Evolutionary conservation across 1,140 invertebrate species (phyloP), one percentile per base, ranked within the genome.

Genomic region (Diuraphis noxia): DNA sequence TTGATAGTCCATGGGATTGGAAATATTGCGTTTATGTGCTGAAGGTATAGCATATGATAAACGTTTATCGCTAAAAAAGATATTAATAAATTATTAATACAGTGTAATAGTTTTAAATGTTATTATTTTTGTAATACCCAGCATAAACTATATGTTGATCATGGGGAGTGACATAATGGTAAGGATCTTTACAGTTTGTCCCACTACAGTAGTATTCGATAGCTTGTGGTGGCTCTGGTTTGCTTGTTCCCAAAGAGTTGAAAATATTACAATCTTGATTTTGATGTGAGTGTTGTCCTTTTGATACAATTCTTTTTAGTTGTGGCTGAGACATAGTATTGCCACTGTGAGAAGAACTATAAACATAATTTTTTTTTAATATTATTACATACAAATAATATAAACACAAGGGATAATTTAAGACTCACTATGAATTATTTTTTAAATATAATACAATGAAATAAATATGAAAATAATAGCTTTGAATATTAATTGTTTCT

Each of bases 251-350:
- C 4, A 92, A 91, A 72, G 93, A 92, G 21, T 95, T 93, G 7
- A 92, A 92, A 46, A 90, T 89, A 82, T 52, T 91, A 93, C 96
- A 97, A 93, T 98, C 97, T 52, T 96, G 97, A 91, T 6, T 91
- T 52, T 91, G 89, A 91, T 91, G 89, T 46, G 77, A 1, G 40
- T 91, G 89, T 94, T 98, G 97, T 30, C 97, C 97, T 94, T 97
- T 97, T 36, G 97, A 97, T 92, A 98, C 94, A 81, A 98, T 94
- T 77, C 98, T 95, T 94, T 98, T 98, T 95, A 98, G 98, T 94
- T 97, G 97, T 25, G 97, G 97, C 93, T 96, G 96, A n/a, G 95
- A 94, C 34, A 93, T 90, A 23, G 79, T 36, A 91, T 91, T 92
- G 25, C 34, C 88, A 92, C 92, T 92, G 41, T 63, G 82, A 9